Base-by-base conservation (phyloP, 23 tunicate genomes). In the Corella eumyota region DNA sequence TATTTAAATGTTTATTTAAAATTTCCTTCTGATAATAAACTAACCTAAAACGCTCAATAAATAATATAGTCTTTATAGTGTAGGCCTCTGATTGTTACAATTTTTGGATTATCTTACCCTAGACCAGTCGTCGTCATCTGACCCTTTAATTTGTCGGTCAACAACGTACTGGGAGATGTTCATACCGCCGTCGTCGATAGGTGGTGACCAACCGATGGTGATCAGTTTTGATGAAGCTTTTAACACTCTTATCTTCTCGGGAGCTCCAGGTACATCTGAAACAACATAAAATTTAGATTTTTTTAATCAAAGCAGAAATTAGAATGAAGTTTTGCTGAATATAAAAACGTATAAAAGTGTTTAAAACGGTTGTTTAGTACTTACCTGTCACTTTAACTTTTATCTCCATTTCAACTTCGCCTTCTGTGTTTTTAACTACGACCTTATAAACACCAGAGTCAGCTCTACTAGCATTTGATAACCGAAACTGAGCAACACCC, bases 171-270 rank as follows among this genome's bases (percentile, higher is more conserved):
- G 83, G 6, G 96, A 78, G 35, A 88, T 67, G 46, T 75, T 71
- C 44, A 90, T 49, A 3, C 83, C 96, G 0, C 96, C 96, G 45
- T 88, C 96, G 63, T 88, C 96, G 23, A 34, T 27, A n/a, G 96
- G 96, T 29, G 77, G 71, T 28, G 67, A 50, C 96, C 96, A 88
- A 7, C 88, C 96, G 32, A 88, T 53, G 6, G 80, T 79, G 30
- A 88, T 65, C 15, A 66, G 52, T 51, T 88, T 88, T 5, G 96
- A 88, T 24, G 96, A 88, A 34, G 88, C 90, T 63, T 88, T 88
- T 45, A 88, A 44, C 21, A 67, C 71, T 59, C 79, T 88, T 32
- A 88, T 33, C 32, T 81, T 73, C 1, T 68, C 73, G 1, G 94
- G 94, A n/a, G 82, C 81, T 22, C 50, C 21, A 45, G 90, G 79